Evolutionary conservation across 2,113 vertebrate species (phyloP).

Genomic region (Trematocara variabile): DNA sequence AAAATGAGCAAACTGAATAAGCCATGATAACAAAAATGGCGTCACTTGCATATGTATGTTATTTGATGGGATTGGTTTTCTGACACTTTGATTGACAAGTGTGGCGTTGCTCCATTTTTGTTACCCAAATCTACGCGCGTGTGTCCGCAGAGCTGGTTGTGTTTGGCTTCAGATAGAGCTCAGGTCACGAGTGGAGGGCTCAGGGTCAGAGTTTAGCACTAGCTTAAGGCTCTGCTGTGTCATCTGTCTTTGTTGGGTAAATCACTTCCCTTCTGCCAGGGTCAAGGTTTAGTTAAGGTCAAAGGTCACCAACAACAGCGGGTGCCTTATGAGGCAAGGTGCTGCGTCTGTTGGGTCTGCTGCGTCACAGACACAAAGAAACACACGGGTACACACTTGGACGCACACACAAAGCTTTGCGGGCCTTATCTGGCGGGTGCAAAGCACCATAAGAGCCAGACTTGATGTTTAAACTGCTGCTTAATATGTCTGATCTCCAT

Average conservation of each 20-base stretch:
- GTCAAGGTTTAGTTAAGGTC: constrained; percentile 76
- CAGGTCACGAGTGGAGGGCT: neutral
- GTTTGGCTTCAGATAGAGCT: constrained; percentile 47
- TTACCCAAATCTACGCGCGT: constrained; percentile 12
- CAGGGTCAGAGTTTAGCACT: constrained; percentile 33
- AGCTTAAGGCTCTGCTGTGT: constrained; percentile 29
- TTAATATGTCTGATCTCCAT: constrained; percentile 81
- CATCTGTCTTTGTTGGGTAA: constrained; percentile 55
- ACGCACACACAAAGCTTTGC: constrained; percentile 27
- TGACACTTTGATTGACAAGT: constrained; percentile 46
- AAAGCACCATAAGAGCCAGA: constrained; percentile 44
- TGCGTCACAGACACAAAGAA: constrained; percentile 52
- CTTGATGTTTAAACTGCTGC: constrained; percentile 64
- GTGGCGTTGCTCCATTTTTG: neutral
- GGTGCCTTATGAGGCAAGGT: constrained; percentile 49
- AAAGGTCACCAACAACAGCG: constrained; percentile 67
- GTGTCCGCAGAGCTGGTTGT: constrained; percentile 27
- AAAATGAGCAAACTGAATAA: constrained; percentile 4
- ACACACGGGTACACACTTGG: neutral
- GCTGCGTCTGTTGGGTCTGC: constrained; percentile 57
- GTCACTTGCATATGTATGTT: constrained; percentile 45
- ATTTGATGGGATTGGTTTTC: constrained; percentile 42
- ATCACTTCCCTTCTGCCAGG: constrained; percentile 68
- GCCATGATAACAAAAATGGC: constrained; percentile 34
- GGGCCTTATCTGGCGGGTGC: constrained; percentile 54